Conservation (phyloP, 2,888 invertebrate species). For the Tetranychus piercei region DNA sequence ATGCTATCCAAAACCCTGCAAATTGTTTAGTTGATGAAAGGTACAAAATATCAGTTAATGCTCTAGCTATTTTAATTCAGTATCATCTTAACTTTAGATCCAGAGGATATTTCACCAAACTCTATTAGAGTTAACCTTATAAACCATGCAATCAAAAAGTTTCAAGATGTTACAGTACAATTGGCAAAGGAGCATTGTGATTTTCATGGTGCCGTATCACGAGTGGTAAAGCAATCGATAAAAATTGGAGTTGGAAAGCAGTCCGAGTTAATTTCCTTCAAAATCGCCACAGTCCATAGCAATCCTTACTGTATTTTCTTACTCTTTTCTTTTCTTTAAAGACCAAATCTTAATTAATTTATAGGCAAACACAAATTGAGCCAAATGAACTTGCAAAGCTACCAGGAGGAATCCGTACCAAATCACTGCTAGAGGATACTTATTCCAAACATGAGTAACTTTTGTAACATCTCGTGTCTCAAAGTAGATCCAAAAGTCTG, state of each 20-base stretch:
- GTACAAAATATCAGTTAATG: slow-evolving; percentile 55
- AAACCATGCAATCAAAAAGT: slow-evolving; percentile 52
- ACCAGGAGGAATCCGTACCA: slow-evolving; percentile 78
- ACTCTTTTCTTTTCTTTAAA: slow-evolving; percentile 2
- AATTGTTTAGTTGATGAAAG: background rate
- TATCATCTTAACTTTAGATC: slow-evolving; percentile 2
- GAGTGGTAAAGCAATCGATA: slow-evolving; percentile 87
- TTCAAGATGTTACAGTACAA: slow-evolving; percentile 61
- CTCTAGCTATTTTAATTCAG: background rate
- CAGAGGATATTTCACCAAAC: background rate
- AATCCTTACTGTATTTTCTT: background rate
- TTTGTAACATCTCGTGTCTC: slow-evolving; percentile 44
- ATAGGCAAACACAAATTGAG: slow-evolving; percentile 64
- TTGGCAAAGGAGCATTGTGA: slow-evolving; percentile 66
- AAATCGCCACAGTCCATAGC: too few relatives aligned
- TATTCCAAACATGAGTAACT: slow-evolving; percentile 62
- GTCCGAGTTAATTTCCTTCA: slow-evolving; percentile 65
- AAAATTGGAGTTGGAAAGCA: slow-evolving; percentile 48
- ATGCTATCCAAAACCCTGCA: background rate
- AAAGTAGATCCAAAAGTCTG: slow-evolving; percentile 63
- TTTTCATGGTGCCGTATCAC: slow-evolving; percentile 61
- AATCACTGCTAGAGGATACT: slow-evolving; percentile 69
- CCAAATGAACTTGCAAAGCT: slow-evolving; percentile 69
- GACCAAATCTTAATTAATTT: slow-evolving; percentile 61
- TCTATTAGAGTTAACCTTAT: background rate